phyloP scores from a whole-genome alignment of 92 coral and sea anemone genomes.

The Diadumene lineata region DNA sequence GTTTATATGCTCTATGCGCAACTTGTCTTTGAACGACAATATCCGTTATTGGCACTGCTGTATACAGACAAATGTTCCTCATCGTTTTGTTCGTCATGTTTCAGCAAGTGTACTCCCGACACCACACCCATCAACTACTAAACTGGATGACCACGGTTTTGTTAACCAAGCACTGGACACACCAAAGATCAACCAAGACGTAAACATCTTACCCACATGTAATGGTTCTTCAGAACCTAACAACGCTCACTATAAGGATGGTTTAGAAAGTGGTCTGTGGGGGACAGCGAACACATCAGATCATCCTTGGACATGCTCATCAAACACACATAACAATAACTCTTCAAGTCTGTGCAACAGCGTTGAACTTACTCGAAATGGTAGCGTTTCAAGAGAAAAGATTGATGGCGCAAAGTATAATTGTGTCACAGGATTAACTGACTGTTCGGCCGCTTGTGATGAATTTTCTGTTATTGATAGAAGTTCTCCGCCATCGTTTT shows the following conservation, averaged over 20 bases:
- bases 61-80: no score
- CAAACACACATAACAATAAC: background rate
- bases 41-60: no score
- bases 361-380: background rate
- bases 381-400: background rate
- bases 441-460: background rate
- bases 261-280: no score
- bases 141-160: background rate
- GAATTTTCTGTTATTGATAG: background rate
- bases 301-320: background rate
- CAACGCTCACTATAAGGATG: no score
- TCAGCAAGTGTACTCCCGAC: background rate
- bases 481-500: background rate
- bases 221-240: background rate
- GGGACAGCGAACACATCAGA: no score
- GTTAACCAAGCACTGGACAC: slow-evolving; percentile 9
- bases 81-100: background rate
- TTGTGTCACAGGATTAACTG: background rate
- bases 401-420: background rate
- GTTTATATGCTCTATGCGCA: no score
- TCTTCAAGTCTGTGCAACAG: background rate
- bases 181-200: background rate
- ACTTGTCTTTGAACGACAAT: no score
- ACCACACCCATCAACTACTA: background rate
- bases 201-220: background rate